Evolutionary conservation across 2,888 invertebrate species (phyloP).

Genomic region (Agelastica alni): DNA sequence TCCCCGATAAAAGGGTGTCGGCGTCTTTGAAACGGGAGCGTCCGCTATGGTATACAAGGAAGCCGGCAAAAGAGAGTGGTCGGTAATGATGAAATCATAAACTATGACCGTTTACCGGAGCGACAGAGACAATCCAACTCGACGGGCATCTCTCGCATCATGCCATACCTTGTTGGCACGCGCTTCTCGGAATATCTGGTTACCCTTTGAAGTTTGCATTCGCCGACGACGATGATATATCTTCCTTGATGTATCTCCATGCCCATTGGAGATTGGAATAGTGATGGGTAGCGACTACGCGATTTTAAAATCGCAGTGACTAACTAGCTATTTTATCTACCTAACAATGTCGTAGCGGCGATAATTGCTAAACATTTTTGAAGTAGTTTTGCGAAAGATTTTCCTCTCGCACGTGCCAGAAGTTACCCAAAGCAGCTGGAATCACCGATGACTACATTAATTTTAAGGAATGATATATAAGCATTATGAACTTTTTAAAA

Average conservation of each 20-base stretch:
- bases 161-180: slow-evolving; percentile 49
- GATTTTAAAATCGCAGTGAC: no score
- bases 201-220: slow-evolving; percentile 41
- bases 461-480: no score
- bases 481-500: no score
- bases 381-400: no score
- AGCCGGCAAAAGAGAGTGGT: slow-evolving; percentile 31
- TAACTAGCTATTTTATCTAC: no score
- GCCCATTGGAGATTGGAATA: no score
- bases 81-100: slow-evolving; percentile 47
- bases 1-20: slow-evolving; percentile 13
- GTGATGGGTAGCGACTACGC: no score
- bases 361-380: no score
- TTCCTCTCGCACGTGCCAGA: no score
- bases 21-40: slow-evolving; percentile 9
- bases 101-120: slow-evolving; percentile 45
- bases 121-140: slow-evolving; percentile 34
- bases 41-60: slow-evolving; percentile 40
- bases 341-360: no score
- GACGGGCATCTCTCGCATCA: slow-evolving; percentile 16
- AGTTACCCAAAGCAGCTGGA: no score
- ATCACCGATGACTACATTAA: no score
- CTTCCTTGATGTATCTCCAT: slow-evolving; percentile 30
- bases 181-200: slow-evolving; percentile 47
- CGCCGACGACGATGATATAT: slow-evolving; percentile 37